Evolutionary conservation across 2,888 invertebrate genomes (phyloP).

Genomic region (Poecilobothrus nobilitatus): DNA sequence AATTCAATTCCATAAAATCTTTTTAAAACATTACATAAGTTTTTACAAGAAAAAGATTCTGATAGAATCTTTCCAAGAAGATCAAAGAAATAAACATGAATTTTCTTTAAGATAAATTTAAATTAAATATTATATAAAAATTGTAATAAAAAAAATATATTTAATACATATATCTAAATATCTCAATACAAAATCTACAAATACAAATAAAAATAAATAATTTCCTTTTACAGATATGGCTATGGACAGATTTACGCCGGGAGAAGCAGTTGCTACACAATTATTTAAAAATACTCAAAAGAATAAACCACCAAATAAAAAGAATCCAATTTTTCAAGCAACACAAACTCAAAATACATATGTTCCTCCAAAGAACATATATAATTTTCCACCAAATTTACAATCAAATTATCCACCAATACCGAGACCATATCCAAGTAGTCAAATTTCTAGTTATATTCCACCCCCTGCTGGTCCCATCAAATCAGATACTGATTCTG

Average conservation of each 20-base stretch:
- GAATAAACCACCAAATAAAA: conserved; percentile 24
- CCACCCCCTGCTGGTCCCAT: conserved; percentile 37
- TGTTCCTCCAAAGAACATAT: conserved; percentile 33
- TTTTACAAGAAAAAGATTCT: no score
- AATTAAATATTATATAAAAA: no score
- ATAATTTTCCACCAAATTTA: conserved; percentile 39
- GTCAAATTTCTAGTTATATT: conserved; percentile 36
- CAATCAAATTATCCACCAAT: conserved; percentile 35
- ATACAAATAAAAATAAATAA: not conserved
- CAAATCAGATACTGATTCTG: conserved; percentile 21
- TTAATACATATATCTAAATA: no score
- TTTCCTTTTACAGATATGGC: conserved; percentile 28
- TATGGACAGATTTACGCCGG: conserved; percentile 38
- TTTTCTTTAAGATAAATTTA: no score
- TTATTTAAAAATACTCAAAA: conserved; percentile 27
- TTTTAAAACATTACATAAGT: no score
- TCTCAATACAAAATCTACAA: no score
- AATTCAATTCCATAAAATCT: no score
- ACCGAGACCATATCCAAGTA: conserved; percentile 30
- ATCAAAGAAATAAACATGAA: no score
- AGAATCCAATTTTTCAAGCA: conserved; percentile 20
- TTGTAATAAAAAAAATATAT: no score
- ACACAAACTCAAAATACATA: conserved; percentile 24
- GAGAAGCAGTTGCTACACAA: conserved; percentile 36
- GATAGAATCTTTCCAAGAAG: no score